Evolutionary conservation across 2,888 invertebrate genomes (phyloP).

Genomic region (Yponomeuta sedellus): DNA sequence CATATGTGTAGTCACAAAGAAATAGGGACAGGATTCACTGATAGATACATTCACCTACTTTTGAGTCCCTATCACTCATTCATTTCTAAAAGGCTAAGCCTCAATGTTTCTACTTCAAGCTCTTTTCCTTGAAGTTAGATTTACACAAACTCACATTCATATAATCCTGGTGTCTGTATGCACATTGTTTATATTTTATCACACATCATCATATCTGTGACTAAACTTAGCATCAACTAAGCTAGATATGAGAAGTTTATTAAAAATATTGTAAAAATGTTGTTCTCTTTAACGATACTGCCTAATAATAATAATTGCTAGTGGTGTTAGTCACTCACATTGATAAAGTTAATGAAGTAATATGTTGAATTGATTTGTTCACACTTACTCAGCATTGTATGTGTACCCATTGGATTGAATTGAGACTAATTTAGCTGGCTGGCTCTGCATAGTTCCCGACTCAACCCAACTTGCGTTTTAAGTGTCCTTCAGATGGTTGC

Average conservation of each 20-base stretch:
- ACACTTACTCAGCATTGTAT: not conserved
- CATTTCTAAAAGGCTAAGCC: not conserved
- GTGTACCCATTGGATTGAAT: not conserved
- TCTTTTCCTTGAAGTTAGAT: not conserved
- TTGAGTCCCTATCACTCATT: not conserved
- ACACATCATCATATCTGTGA: not conserved
- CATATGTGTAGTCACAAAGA: conserved; percentile 30
- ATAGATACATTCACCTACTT: not conserved
- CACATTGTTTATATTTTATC: not conserved
- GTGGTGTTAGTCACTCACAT: conserved; percentile 55
- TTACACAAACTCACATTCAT: not conserved
- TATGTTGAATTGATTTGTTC: conserved; percentile 43
- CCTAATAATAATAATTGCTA: conserved; percentile 46
- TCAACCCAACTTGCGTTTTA: too few species aligned
- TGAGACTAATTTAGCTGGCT: not conserved
- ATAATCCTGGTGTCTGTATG: not conserved
- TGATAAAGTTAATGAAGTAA: conserved; percentile 33
- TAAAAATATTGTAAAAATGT: conserved; percentile 29
- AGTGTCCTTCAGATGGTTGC: too few species aligned
- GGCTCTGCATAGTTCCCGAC: too few species aligned
- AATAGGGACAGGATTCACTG: not conserved
- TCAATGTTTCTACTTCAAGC: not conserved
- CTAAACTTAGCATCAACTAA: not conserved
- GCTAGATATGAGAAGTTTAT: not conserved
- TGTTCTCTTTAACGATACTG: conserved; percentile 59